phyloP scores from a whole-genome alignment of 2,888 invertebrate genomes.

The Oasisia sp. region DNA sequence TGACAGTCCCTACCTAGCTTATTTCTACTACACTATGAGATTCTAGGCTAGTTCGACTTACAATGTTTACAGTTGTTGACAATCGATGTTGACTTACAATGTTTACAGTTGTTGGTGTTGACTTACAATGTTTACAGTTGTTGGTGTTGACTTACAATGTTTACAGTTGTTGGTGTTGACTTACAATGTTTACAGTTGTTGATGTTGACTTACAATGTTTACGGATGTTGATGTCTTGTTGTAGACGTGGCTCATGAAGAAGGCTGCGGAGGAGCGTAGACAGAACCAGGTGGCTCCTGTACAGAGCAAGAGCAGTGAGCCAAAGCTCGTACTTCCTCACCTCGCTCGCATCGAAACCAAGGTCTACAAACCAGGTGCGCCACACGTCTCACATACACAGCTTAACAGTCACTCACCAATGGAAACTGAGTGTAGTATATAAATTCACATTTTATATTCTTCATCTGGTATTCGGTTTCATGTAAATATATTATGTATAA shows the following conservation, averaged over 20 bases:
- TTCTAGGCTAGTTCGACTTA: too few species aligned
- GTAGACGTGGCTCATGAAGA: slow-evolving; percentile 64
- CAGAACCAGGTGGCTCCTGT: slow-evolving; percentile 35
- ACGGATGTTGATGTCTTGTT: slow-evolving; percentile 20
- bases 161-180: too few species aligned
- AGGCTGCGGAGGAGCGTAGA: slow-evolving; percentile 51
- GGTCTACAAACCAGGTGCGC: slow-evolving; percentile 64
- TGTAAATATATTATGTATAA: too few species aligned
- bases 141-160: not conserved
- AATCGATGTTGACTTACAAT: too few species aligned
- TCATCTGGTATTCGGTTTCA: too few species aligned
- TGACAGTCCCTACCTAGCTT: slow-evolving; percentile 94
- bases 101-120: too few species aligned
- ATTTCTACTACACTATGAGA: slow-evolving; percentile 92
- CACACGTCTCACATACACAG: not conserved
- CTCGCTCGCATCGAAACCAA: slow-evolving; percentile 61
- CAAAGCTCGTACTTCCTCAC: slow-evolving; percentile 63
- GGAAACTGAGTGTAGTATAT: not conserved
- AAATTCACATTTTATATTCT: too few species aligned
- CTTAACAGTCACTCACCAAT: not conserved
- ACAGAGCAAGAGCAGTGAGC: slow-evolving; percentile 45
- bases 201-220: not conserved
- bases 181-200: not conserved
- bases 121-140: not conserved
- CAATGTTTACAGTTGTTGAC: too few species aligned